phyloP scores from a whole-genome alignment of 2,797 vertebrate genomes.

The Rhodeus uyekii region DNA sequence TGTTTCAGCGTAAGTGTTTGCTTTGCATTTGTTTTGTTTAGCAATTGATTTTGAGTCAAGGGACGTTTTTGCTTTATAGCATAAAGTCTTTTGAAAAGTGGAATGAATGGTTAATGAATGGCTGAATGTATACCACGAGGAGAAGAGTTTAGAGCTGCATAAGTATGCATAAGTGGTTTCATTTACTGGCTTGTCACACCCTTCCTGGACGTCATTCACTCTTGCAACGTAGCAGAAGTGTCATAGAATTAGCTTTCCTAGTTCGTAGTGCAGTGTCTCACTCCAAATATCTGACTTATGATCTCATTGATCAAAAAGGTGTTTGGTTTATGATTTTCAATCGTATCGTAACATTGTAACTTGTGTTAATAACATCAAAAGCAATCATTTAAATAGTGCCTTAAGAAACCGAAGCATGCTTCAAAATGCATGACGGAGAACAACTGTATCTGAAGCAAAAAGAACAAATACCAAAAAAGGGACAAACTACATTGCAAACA shows the following conservation, averaged over 20 bases:
- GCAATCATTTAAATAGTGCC: neutral
- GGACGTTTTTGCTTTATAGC: neutral
- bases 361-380: neutral
- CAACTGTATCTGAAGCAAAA: neutral
- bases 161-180: neutral
- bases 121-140: neutral
- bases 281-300: neutral
- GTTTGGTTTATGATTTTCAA: neutral
- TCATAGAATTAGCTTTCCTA: neutral
- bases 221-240: neutral
- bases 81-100: too few relatives aligned
- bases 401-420: neutral
- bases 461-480: neutral
- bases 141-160: too few relatives aligned
- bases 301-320: neutral
- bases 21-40: neutral
- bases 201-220: conserved; percentile 4
- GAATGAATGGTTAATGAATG: neutral
- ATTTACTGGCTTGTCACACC: neutral
- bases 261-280: neutral
- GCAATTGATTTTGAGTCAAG: neutral
- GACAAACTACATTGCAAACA: neutral
- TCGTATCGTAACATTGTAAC: neutral
- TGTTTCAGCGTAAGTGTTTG: neutral
- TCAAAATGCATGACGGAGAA: neutral